Evolutionary conservation across 1,140 invertebrate genomes (phyloP).

Genomic region (Triops cancriformis): DNA sequence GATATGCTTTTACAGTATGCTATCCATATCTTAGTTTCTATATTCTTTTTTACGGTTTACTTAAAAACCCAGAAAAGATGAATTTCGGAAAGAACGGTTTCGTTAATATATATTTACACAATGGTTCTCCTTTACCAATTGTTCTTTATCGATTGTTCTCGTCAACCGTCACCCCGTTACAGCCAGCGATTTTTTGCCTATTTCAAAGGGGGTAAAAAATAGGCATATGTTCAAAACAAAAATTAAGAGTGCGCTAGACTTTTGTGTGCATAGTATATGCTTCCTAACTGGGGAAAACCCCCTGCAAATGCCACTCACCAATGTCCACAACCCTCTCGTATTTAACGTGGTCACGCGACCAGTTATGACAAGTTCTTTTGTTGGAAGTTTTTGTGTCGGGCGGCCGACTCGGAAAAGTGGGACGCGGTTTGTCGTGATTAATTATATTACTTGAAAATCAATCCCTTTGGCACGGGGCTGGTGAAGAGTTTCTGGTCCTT

Average conservation of each 20-base stretch:
- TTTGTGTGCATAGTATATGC: neutral
- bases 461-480: neutral
- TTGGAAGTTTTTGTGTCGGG: neutral
- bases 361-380: constrained; percentile 14
- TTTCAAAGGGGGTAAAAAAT: neutral
- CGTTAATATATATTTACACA: no score
- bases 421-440: neutral
- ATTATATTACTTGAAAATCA: neutral
- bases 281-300: neutral
- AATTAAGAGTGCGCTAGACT: neutral
- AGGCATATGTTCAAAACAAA: neutral
- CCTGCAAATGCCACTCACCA: neutral
- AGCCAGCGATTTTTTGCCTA: neutral
- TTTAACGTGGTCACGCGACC: neutral
- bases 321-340: neutral
- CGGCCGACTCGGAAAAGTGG: neutral
- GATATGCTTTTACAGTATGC: no score
- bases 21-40: no score
- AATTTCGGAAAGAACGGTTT: no score
- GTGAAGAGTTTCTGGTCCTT: neutral
- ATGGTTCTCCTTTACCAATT: no score
- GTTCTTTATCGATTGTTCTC: no score
- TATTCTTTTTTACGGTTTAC: no score
- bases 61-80: no score
- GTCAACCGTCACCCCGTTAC: neutral